These are phyloP conservation scores for Sinonovacula constricta DNA, from an alignment of 1,140 invertebrate species.

Conservation along the genomic window DNA sequence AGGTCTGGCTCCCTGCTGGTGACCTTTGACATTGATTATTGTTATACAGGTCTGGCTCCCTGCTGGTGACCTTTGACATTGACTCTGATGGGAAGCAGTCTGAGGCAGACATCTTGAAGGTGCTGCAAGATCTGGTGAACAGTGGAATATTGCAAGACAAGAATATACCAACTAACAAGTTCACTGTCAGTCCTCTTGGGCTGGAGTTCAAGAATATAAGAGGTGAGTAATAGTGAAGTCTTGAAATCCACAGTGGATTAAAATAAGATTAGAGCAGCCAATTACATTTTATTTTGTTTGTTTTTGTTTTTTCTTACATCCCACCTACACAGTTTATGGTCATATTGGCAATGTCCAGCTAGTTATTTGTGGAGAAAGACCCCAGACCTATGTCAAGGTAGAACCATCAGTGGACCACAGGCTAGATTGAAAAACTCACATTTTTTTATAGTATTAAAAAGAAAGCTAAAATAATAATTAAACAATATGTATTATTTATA, in stretches of 20 bases:
- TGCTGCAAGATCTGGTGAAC: not conserved
- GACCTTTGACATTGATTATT: no score
- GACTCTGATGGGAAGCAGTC: constrained; percentile 30
- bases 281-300: no score
- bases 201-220: constrained; percentile 13
- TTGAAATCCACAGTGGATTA: not conserved
- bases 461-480: no score
- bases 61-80: no score
- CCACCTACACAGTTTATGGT: not conserved
- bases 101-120: constrained; percentile 19
- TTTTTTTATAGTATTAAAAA: no score
- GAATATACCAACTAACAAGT: no score
- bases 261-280: not conserved
- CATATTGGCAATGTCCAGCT: no score
- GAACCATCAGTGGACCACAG: no score
- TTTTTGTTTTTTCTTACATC: not conserved
- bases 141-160: constrained; percentile 7
- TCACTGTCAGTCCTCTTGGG: constrained; percentile 24
- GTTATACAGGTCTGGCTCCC: no score
- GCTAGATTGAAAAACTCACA: not conserved
- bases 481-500: no score
- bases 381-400: not conserved
- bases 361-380: no score
- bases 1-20: no score
- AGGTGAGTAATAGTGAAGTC: not conserved